phyloP scores from a whole-genome alignment of 2,113 vertebrate genomes.

The Crotalus viridis region DNA sequence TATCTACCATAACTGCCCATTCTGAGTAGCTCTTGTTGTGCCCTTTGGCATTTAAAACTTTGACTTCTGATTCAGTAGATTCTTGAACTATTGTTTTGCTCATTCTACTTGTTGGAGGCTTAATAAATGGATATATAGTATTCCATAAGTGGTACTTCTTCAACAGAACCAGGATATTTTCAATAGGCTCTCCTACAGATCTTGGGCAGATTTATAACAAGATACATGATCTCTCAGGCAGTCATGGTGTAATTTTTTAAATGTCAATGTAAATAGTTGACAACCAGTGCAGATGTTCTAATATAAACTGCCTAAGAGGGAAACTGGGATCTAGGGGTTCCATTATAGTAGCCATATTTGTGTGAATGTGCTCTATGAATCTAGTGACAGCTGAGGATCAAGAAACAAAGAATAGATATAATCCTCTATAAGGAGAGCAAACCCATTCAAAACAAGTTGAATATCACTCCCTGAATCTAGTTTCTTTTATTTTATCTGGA shows the following conservation, averaged over 20 bases:
- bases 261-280: neutral
- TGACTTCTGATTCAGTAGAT: neutral
- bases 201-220: neutral
- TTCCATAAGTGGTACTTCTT: neutral
- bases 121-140: neutral
- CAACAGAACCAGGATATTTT: neutral
- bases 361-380: neutral
- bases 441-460: neutral
- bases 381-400: neutral
- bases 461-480: neutral
- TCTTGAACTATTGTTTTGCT: neutral
- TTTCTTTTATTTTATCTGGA: too few relatives aligned
- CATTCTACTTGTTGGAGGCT: neutral
- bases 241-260: too few relatives aligned
- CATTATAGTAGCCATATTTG: neutral
- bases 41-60: neutral
- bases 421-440: neutral
- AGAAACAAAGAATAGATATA: neutral
- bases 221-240: neutral
- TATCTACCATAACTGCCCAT: neutral
- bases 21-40: neutral
- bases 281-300: neutral
- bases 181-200: neutral
- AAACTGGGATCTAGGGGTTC: too few relatives aligned
- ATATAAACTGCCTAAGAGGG: neutral